phyloP scores from a whole-genome alignment of 2,888 invertebrate species.

The Pardosa pseudoannulata region DNA sequence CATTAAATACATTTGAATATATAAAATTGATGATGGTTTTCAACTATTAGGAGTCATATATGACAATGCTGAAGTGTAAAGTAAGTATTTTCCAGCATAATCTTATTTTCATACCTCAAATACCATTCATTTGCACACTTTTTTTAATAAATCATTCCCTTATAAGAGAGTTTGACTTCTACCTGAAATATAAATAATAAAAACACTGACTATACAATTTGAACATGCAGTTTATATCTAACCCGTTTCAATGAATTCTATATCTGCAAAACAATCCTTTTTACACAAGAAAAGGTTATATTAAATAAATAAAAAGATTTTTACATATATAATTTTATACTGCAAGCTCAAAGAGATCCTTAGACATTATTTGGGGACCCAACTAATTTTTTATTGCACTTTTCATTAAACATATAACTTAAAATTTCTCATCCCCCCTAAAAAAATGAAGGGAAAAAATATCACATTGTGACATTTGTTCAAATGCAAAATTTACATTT shows the following conservation, averaged over 20 bases:
- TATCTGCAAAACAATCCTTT: slow-evolving; percentile 56
- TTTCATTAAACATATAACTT: not conserved
- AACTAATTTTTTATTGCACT: slow-evolving; percentile 11
- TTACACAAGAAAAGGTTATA: slow-evolving; percentile 28
- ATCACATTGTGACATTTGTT: not conserved
- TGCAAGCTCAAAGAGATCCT: not conserved
- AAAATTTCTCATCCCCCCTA: not conserved
- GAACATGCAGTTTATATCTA: slow-evolving; percentile 22
- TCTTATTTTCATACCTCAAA: not conserved
- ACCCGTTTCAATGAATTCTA: slow-evolving; percentile 55
- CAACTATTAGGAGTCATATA: not conserved
- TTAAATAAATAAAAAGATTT: slow-evolving; percentile 56
- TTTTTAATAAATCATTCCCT: not conserved
- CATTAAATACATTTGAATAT: not conserved
- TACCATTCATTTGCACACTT: no score
- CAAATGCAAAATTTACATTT: not conserved
- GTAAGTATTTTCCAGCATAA: not conserved
- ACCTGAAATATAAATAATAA: slow-evolving; percentile 14
- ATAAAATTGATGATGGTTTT: not conserved
- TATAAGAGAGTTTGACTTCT: not conserved
- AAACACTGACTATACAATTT: slow-evolving; percentile 51
- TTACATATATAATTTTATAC: not conserved
- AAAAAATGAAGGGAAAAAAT: not conserved
- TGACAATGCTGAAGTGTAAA: not conserved
- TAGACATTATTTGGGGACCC: not conserved